These are phyloP conservation scores for Hoplostethus atlanticus DNA, from an alignment of 2,797 vertebrate species.

Conservation along the genomic window DNA sequence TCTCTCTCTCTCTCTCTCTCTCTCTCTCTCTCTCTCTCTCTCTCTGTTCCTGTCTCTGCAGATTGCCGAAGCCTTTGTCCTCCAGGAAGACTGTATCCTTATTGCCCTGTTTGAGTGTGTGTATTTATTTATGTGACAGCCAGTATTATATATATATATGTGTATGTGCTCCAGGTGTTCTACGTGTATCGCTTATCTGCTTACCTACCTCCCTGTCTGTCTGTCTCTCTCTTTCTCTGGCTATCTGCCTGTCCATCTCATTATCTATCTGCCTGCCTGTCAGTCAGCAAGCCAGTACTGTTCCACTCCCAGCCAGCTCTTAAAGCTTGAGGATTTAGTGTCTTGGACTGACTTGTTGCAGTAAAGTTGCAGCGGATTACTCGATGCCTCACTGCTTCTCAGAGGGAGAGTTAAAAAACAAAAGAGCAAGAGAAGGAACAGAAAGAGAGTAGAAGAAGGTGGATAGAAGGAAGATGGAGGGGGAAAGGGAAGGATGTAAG, in stretches of 20 bases:
- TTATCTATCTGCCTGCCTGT: neutral
- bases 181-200: neutral
- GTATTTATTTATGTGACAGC: neutral
- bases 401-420: neutral
- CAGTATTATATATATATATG: constrained; percentile 12
- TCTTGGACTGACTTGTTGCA: constrained; percentile 5
- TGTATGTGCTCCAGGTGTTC: neutral
- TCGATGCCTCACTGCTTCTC: neutral
- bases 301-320: neutral
- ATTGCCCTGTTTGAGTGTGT: constrained; percentile 36
- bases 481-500: neutral
- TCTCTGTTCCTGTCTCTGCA: constrained; percentile 65
- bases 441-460: neutral
- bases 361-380: constrained; percentile 3
- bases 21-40: neutral
- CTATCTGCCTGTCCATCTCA: neutral
- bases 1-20: constrained; percentile 1
- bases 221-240: constrained; percentile 5
- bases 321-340: neutral
- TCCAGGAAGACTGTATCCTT: constrained; percentile 97
- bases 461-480: neutral
- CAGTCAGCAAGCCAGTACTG: neutral
- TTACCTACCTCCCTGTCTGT: neutral
- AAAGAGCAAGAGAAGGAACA: neutral
- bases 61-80: constrained; percentile 95